Conservation (phyloP, 2,113 vertebrate genomes). For the Pampusana beccarii region DNA sequence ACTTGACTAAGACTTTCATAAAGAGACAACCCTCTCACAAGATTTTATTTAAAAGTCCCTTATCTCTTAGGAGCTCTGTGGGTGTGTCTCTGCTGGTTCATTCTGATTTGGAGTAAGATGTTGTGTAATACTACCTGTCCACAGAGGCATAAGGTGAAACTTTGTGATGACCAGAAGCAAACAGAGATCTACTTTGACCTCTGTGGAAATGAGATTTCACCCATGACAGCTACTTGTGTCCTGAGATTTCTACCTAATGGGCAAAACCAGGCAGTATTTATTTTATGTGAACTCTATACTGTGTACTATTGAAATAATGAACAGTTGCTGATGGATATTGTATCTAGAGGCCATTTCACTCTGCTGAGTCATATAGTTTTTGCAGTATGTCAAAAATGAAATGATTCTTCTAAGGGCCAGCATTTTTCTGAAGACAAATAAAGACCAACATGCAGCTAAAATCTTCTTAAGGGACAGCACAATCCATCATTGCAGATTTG, state of each 20-base stretch:
- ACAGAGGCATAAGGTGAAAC: not conserved
- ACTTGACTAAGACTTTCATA: not conserved
- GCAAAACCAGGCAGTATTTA: not conserved
- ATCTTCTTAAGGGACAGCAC: not conserved
- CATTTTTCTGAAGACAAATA: slow-evolving; percentile 25
- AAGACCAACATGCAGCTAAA: not conserved
- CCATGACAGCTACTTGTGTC: not conserved
- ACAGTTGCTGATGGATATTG: not conserved
- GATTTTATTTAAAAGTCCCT: too few species aligned
- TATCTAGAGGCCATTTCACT: not conserved
- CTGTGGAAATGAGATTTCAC: not conserved
- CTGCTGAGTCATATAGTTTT: slow-evolving; percentile 33
- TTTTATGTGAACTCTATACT: not conserved
- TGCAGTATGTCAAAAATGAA: slow-evolving; percentile 28
- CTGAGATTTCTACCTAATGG: not conserved
- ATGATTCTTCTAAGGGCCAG: slow-evolving; percentile 56
- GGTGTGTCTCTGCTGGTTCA: not conserved
- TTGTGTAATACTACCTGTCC: not conserved
- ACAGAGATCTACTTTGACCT: not conserved
- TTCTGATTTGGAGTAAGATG: not conserved
- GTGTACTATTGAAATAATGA: not conserved
- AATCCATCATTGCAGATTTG: slow-evolving; percentile 5
- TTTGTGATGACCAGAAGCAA: not conserved
- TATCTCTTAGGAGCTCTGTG: not conserved
- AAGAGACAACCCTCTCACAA: not conserved